Base-by-base conservation (phyloP, 2,888 invertebrate genomes). In the Lymantria monacha region DNA sequence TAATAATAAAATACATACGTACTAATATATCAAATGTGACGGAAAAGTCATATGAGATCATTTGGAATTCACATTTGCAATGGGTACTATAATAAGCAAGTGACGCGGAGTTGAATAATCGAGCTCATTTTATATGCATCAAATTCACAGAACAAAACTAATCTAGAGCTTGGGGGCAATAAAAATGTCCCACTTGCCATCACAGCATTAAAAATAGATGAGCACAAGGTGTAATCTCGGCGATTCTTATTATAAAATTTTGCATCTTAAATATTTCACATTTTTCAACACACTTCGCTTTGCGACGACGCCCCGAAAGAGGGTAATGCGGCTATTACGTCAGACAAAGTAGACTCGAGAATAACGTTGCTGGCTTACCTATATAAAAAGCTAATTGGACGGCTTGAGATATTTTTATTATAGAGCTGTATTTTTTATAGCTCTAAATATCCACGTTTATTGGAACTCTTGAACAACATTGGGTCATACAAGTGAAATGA, bases 91-190 rank as follows among this genome's bases (percentile, higher is more conserved):
- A 66, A 66, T 70, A 78, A 74, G 74, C 79, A 77, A 83, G 78
- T 79, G 73, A 75, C 66, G 72, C 63, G 83, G 85, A 69, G 84
- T 74, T 84, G 87, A 88, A 85, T 87, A 86, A 90, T 87, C 81
- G 85, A 81, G 79, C 84, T 90, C 89, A 89, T 91, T 89, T 76
- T 83, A 82, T 86, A 91, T 91, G 90, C 90, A 90, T 90, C 90
- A 90, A 88, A 89, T 85, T 86, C 83, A 79, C 83, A 84, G 84
- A 88, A 91, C 89, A 89, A 90, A 89, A 88, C 89, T 90, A 89
- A 91, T 91, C 88, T 86, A 81, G 76, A 81, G 82, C 85, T 75
- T 74, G 71, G 79, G 72, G 83, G 88, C 85, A 87, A 89, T 90
- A 91, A 91, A 91, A 90, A 85, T 83, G 85, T 87, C 87, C 85